These are phyloP conservation scores for Silvanus unidentatus DNA, from an alignment of 2,888 invertebrate genomes.

Conservation along the genomic window DNA sequence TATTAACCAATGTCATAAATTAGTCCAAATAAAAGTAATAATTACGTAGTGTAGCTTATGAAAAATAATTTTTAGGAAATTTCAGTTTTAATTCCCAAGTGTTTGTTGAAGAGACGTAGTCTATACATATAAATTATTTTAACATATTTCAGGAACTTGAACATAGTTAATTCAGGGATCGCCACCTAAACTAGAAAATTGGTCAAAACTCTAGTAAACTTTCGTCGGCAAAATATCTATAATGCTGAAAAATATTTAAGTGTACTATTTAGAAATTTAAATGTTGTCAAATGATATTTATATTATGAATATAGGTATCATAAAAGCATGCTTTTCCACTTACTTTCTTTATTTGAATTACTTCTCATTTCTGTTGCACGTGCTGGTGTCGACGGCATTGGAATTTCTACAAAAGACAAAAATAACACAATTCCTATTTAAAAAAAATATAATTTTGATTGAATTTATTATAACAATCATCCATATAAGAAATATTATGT, in stretches of 20 bases:
- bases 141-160: too few species aligned
- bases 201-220: too few species aligned
- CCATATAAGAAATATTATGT: neutral
- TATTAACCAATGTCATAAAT: constrained; percentile 39
- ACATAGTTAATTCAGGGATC: too few species aligned
- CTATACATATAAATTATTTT: too few species aligned
- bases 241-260: too few species aligned
- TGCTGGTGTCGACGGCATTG: constrained; percentile 79
- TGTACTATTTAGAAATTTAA: too few species aligned
- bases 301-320: constrained; percentile 1
- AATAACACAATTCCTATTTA: neutral
- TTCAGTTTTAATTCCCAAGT: too few species aligned
- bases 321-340: constrained; percentile 42
- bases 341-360: constrained; percentile 70
- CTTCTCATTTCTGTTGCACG: constrained; percentile 77
- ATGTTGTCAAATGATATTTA: too few species aligned
- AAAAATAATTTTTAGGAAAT: too few species aligned
- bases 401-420: constrained; percentile 65
- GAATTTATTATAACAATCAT: neutral
- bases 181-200: too few species aligned
- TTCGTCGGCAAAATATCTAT: too few species aligned
- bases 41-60: constrained; percentile 13
- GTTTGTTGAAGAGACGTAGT: too few species aligned
- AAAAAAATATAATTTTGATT: neutral
- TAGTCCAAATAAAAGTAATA: constrained; percentile 33